Conservation (phyloP, 2,888 invertebrate species). For the Sialis fuliginosa region DNA sequence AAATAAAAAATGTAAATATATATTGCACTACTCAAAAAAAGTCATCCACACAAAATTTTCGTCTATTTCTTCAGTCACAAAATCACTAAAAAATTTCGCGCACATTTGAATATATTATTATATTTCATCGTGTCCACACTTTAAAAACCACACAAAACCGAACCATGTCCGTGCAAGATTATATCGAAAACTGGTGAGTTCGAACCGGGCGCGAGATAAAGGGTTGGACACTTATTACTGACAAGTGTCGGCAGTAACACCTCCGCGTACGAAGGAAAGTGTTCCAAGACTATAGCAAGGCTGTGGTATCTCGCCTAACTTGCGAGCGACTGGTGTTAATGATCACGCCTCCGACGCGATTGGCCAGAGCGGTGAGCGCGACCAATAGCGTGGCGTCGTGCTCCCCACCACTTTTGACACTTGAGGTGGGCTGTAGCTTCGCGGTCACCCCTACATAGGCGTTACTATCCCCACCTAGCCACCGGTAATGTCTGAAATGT, state of each 20-base stretch:
- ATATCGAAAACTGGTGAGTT: no score
- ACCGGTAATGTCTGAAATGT: no score
- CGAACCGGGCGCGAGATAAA: no score
- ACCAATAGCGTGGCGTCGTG: slow-evolving; percentile 25
- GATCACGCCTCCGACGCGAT: slow-evolving; percentile 23
- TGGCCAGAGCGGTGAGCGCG: slow-evolving; percentile 22
- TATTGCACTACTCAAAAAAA: no score
- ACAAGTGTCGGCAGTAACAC: slow-evolving; percentile 17
- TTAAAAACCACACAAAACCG: no score
- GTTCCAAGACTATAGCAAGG: slow-evolving; percentile 23
- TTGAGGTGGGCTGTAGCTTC: slow-evolving; percentile 24
- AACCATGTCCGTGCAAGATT: no score
- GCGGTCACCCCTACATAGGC: slow-evolving; percentile 25
- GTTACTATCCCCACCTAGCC: slow-evolving; percentile 11
- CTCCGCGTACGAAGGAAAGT: slow-evolving; percentile 24
- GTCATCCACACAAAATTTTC: no score
- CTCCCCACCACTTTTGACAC: slow-evolving; percentile 27
- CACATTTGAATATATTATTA: no score
- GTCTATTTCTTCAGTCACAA: neutral
- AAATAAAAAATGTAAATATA: no score
- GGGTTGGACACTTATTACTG: neutral
- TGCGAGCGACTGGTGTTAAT: slow-evolving; percentile 27
- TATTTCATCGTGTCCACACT: no score
- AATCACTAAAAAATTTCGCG: neutral
- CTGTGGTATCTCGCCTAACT: slow-evolving; percentile 19